phyloP scores from a whole-genome alignment of 1,140 invertebrate species.

The Nylanderia fulva region DNA sequence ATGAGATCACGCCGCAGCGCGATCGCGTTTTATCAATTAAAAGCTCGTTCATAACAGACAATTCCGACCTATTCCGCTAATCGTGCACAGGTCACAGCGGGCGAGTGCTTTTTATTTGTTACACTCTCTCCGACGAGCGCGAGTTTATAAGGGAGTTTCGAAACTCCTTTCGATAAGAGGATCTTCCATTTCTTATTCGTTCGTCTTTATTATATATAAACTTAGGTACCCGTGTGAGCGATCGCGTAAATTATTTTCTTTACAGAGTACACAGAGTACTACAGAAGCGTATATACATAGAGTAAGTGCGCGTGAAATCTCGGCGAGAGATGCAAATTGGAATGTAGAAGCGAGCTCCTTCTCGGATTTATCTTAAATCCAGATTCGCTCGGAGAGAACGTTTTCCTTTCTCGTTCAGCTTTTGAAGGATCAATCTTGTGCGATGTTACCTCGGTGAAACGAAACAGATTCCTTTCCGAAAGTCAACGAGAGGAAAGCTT shows the following conservation, averaged over 20 bases:
- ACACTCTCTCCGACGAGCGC: neutral
- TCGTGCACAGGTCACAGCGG: neutral
- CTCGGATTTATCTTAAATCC: neutral
- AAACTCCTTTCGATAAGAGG: too few species aligned
- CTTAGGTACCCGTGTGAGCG: neutral
- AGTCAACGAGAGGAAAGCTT: neutral
- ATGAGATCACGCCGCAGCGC: neutral
- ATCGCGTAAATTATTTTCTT: constrained; percentile 9
- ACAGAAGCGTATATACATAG: neutral
- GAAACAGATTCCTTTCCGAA: constrained; percentile 2
- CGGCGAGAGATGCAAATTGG: constrained; percentile 2
- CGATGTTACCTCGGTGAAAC: neutral
- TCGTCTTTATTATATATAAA: neutral
- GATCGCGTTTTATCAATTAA: constrained; percentile 18
- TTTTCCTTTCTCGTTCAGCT: neutral
- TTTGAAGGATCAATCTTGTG: constrained; percentile 8
- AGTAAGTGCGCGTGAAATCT: neutral
- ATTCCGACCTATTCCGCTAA: neutral
- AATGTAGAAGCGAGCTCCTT: neutral
- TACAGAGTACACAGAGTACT: too few species aligned
- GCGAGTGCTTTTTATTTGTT: neutral
- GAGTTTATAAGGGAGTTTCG: neutral
- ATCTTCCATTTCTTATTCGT: neutral
- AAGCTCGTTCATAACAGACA: neutral
- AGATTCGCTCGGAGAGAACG: neutral